Conservation (phyloP, 2,113 vertebrate genomes). For the Strix uralensis region DNA sequence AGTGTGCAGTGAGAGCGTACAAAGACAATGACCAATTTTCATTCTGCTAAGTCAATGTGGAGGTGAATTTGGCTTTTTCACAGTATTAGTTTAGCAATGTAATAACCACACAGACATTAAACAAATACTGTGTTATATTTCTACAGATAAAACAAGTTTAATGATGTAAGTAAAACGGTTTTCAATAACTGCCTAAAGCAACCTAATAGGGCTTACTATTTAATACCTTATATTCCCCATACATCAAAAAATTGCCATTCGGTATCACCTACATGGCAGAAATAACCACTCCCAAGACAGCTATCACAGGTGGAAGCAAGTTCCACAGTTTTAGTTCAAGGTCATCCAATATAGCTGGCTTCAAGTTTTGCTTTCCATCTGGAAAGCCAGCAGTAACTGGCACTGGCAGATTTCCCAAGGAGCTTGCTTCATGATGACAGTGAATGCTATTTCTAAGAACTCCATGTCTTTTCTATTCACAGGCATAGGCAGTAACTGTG, state of each 20-base stretch:
- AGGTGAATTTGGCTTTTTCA: background rate
- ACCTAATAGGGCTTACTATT: background rate
- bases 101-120: background rate
- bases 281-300: background rate
- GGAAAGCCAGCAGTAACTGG: background rate
- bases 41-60: background rate
- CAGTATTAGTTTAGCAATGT: background rate
- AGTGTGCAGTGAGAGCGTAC: background rate
- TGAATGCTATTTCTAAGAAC: background rate
- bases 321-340: slow-evolving; percentile 28
- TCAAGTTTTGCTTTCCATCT: slow-evolving; percentile 13
- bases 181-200: background rate
- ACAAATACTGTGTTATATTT: background rate
- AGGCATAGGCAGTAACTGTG: background rate
- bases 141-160: background rate
- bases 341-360: slow-evolving; percentile 8
- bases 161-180: background rate
- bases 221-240: background rate
- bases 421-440: background rate
- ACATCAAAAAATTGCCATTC: background rate
- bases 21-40: background rate
- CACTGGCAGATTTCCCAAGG: background rate
- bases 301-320: background rate
- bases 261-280: background rate
- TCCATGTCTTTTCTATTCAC: background rate